Base-by-base conservation (phyloP, 2,113 vertebrate species). In the Miniopterus natalensis region DNA sequence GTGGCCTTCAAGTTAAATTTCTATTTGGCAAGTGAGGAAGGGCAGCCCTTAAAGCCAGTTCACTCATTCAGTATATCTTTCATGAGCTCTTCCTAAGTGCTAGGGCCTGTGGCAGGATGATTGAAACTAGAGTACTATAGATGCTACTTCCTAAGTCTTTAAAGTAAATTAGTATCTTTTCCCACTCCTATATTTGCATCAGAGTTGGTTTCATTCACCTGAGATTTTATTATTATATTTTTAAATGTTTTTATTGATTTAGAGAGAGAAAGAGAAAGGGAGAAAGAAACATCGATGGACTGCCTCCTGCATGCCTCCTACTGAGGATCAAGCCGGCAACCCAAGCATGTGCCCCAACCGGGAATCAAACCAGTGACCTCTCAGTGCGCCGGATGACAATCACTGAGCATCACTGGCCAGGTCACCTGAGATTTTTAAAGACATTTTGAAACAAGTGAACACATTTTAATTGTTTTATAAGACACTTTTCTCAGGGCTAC, bases 1-100 rank as follows among this genome's bases (percentile, higher is more conserved):
- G 3, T 40, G 18, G 12, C 27, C 49, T 61, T 93, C n/a, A 68
- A 75, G 68, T 88, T 94, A 92, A 94, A 68, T 88, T 90, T 66
- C 71, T 88, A 70, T 84, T 88, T 59, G 78, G 51, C 0, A 18
- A 80, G 53, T 51, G 36, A 85, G 49, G 40, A 80, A 89, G 57
- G 57, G 14, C 14, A 84, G 6, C 2, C 15, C 25, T 63, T 85
- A 47, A 79, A 88, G 21, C 29, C 47, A 59, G 8, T 74, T 79
- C 40, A 74, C 92, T 96, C 70, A 51, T 84, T 77, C 40, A 36
- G 25, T 65, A 12, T 86, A 17, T 70, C 80, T 45, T 81, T 90
- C 63, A 10, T 57, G 31, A 68, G 31, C 29, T 49, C 45, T 51
- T 68, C 66, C 42, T 73, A 73, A 92, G 71, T 49, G 40, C 75